These are phyloP conservation scores for Limnephilus rhombicus DNA, from an alignment of 2,888 invertebrate genomes.

Conservation along the genomic window DNA sequence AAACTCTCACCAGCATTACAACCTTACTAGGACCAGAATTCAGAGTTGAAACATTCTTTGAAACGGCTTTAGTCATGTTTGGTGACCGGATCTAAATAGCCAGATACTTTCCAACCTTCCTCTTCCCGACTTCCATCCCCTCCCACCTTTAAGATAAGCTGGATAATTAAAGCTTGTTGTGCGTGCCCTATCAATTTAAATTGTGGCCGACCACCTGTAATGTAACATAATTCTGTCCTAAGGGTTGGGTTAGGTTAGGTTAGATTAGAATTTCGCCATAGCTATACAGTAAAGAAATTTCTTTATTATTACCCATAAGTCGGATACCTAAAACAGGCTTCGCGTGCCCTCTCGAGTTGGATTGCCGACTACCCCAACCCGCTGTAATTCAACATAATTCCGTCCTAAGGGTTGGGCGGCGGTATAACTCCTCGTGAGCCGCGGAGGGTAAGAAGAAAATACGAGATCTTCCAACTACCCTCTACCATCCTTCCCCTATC, in stretches of 20 bases:
- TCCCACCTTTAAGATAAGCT: no score
- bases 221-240: background rate
- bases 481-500: background rate
- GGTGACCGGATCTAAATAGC: no score
- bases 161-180: no score
- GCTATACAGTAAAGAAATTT: background rate
- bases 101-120: no score
- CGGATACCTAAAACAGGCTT: background rate
- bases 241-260: background rate
- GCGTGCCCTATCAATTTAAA: no score
- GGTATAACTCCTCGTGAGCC: slow-evolving; percentile 35
- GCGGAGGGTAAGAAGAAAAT: slow-evolving; percentile 30
- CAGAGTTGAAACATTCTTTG: no score
- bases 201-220: background rate
- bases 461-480: background rate
- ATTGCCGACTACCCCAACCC: background rate
- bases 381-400: slow-evolving; percentile 29
- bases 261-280: no score
- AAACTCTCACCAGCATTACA: no score
- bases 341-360: background rate
- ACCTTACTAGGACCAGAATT: no score
- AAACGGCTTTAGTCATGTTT: no score
- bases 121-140: no score
- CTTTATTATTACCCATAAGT: background rate
- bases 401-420: background rate